A percentile compares a stretch with the other conserved stretches of the same genome.
phyloP scores from a whole-genome alignment of 2,888 invertebrate genomes.

The Cheilosia variabilis region DNA sequence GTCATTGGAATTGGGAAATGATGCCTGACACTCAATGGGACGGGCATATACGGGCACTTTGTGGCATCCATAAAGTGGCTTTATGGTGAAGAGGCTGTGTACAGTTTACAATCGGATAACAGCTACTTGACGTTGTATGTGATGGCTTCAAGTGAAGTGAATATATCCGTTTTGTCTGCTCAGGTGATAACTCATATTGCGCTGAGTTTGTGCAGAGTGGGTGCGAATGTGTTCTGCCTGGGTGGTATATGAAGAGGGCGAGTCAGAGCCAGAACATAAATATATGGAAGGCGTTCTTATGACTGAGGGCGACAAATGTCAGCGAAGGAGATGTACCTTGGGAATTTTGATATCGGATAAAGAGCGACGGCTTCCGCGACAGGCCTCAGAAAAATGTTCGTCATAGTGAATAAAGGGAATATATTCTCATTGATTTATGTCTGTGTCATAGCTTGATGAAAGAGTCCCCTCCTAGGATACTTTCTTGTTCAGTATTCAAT shows the following conservation, averaged over 20 bases:
- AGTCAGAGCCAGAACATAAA: too few species aligned
- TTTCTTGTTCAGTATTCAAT: too few species aligned
- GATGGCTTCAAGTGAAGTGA: conserved; percentile 66
- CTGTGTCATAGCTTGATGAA: too few species aligned
- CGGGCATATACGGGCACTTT: conserved; percentile 67
- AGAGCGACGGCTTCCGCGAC: conserved; percentile 2
- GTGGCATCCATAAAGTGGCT: conserved; percentile 71
- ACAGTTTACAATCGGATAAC: conserved; percentile 72
- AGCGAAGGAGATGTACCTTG: neutral
- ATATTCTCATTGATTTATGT: neutral
- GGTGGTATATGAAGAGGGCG: neutral
- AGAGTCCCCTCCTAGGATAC: too few species aligned
- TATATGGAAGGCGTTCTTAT: neutral
- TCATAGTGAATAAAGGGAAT: neutral
- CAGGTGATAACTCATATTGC: conserved; percentile 73
- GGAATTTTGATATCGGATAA: neutral
- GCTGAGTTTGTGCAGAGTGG: neutral
- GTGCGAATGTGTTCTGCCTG: neutral
- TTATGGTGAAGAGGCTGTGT: conserved; percentile 39
- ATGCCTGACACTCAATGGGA: conserved; percentile 63
- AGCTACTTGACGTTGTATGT: conserved; percentile 66
- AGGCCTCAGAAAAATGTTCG: neutral
- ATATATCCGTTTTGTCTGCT: conserved; percentile 63
- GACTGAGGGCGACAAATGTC: conserved; percentile 1
- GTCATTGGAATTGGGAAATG: conserved; percentile 52